Evolutionary conservation across 2,113 vertebrate genomes (phyloP).

Genomic region (Conger conger): DNA sequence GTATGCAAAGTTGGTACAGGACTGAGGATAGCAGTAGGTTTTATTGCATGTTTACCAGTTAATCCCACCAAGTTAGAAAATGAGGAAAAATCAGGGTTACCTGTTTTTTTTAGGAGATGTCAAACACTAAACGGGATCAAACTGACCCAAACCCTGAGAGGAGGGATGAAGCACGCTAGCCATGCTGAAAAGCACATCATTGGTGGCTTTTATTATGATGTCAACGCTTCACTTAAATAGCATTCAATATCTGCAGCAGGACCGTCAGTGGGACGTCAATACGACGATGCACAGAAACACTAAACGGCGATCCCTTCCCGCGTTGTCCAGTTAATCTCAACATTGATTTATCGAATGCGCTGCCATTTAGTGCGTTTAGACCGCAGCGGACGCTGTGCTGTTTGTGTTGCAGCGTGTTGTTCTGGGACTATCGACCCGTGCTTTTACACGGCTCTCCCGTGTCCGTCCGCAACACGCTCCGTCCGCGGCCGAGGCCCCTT

Average conservation of each 20-base stretch:
- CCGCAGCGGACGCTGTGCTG: constrained; percentile 61
- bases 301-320: constrained; percentile 58
- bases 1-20: too few species aligned
- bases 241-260: constrained; percentile 68
- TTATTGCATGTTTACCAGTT: too few species aligned
- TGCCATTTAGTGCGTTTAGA: constrained; percentile 66
- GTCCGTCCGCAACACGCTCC: constrained; percentile 3
- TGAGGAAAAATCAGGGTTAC: too few species aligned
- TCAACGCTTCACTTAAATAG: constrained; percentile 71
- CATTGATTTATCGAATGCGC: constrained; percentile 71
- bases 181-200: constrained; percentile 48
- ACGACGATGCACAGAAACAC: constrained; percentile 57
- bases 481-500: constrained; percentile 1
- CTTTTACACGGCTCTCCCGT: constrained; percentile 26
- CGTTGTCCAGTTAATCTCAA: constrained; percentile 62
- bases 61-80: too few species aligned
- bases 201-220: constrained; percentile 72
- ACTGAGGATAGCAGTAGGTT: too few species aligned
- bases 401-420: constrained; percentile 42
- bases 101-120: too few species aligned
- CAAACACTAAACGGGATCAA: too few species aligned
- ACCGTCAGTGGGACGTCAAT: constrained; percentile 64
- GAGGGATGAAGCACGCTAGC: constrained; percentile 33
- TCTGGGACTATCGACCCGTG: constrained; percentile 29
- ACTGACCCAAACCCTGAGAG: too few species aligned